phyloP scores from a whole-genome alignment of 2,888 invertebrate species.

The Eupithecia tripunctaria region DNA sequence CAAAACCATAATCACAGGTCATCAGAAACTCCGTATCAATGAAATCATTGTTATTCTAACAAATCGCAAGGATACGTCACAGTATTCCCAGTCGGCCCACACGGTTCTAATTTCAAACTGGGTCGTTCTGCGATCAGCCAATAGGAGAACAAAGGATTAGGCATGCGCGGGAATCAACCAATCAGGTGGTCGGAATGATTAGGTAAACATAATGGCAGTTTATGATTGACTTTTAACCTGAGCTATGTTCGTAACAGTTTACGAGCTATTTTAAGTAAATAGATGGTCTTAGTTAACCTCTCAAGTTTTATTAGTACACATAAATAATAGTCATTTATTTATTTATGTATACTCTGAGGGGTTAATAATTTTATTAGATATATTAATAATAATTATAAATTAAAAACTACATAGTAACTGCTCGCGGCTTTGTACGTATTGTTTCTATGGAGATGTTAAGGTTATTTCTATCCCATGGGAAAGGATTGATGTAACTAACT shows the following conservation, averaged over 20 bases:
- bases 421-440: neutral
- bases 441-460: neutral
- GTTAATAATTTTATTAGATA: neutral
- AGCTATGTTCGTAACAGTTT: neutral
- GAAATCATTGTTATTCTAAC: conserved; percentile 19
- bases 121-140: conserved; percentile 56
- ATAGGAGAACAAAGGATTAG: conserved; percentile 58
- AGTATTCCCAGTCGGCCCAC: conserved; percentile 49
- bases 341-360: neutral
- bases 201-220: conserved; percentile 43
- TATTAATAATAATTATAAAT: no score
- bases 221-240: conserved; percentile 9
- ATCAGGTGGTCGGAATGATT: conserved; percentile 56
- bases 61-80: conserved; percentile 22
- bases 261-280: conserved; percentile 3
- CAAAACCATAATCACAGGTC: neutral
- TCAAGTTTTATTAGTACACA: neutral
- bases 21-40: neutral
- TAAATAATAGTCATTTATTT: neutral
- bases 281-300: neutral
- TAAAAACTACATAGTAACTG: neutral
- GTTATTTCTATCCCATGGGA: neutral
- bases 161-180: conserved; percentile 57
- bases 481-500: neutral
- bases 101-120: conserved; percentile 70